A percentile compares a stretch with the other conserved stretches of the same genome.
Evolutionary conservation across 2,797 vertebrate genomes (phyloP).

Genomic region (Sebastes oblongus): DNA sequence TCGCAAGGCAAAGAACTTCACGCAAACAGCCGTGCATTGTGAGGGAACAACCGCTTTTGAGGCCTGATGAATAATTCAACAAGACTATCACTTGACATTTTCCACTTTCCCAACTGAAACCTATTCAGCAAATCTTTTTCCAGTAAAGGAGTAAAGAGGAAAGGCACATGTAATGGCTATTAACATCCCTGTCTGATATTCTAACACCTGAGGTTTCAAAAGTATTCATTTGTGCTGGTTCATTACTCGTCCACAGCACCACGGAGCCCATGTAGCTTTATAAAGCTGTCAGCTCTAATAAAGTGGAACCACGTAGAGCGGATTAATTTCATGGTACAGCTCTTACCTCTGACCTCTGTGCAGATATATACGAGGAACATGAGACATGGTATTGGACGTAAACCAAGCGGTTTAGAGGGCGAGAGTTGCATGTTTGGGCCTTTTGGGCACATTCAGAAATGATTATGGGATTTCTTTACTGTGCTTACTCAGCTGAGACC

Average conservation of each 20-base stretch:
- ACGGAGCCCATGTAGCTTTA: conserved; percentile 28
- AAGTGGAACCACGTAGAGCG: conserved; percentile 44
- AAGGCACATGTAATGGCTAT: conserved; percentile 17
- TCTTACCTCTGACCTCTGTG: conserved; percentile 58
- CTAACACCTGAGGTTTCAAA: conserved; percentile 49
- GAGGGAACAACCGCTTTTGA: neutral
- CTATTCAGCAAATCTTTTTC: neutral
- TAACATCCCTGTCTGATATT: conserved; percentile 22
- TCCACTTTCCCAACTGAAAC: conserved; percentile 20
- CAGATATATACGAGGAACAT: conserved; percentile 49
- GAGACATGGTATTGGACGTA: conserved; percentile 59
- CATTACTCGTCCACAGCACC: conserved; percentile 47
- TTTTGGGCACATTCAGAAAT: conserved; percentile 71
- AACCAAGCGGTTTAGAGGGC: conserved; percentile 59
- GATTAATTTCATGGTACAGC: conserved; percentile 70
- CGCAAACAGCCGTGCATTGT: neutral
- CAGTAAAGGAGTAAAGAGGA: neutral
- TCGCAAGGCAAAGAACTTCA: neutral
- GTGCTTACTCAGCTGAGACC: conserved; percentile 70
- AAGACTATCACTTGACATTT: conserved; percentile 48
- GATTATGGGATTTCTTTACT: conserved; percentile 66
- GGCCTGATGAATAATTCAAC: conserved; percentile 46
- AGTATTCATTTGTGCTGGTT: conserved; percentile 43
- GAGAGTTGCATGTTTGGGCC: conserved; percentile 53
- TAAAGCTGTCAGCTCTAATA: conserved; percentile 72